Base-by-base conservation (phyloP, 2,797 vertebrate species). In the Neopelma chrysocephalum region DNA sequence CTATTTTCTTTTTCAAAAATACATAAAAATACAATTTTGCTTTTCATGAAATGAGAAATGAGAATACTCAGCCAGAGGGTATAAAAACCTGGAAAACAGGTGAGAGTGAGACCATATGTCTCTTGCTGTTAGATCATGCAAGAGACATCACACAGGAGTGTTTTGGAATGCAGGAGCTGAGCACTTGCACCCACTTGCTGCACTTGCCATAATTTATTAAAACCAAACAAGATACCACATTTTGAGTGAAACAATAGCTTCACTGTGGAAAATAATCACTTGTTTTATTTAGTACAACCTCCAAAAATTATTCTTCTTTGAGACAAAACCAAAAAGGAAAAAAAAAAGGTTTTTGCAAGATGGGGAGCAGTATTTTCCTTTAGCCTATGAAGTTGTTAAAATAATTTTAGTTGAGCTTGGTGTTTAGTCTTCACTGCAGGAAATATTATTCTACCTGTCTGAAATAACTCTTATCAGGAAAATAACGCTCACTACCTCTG, bases 391-490 rank as follows among this genome's bases (percentile, higher is more conserved):
- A 83, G 29, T 56, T 90, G 81, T 85, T 92, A 82, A 92, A 92
- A 72, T 91, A 2, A 85, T 86, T 92, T 94, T 87, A 78, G 82
- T 81, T 56, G 86, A 95, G 57, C 25, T 75, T 65, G 60, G 83
- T 73, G 75, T 93, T 95, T 78, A 90, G 77, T 69, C 79, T 89
- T 80, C 48, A 15, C 40, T 89, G 72, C 83, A 84, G 82, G 43
- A 94, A 85, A 71, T 68, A 78, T 32, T 83, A 88, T 36, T 77
- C 71, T 94, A 88, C 88, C 91, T 92, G 68, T 77, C 62, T 94
- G 73, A 94, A 92, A 91, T 1, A 69, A 79, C 16, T 93, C 88
- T 96, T 89, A 68, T 43, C 70, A 45, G 77, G 82, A 93, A 93
- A 93, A 77, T n/a, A 75, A 56, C 19, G 48, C 76, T 80, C 29